Percentiles rank a stretch among this genome's conserved stretches.
phyloP scores from a whole-genome alignment of 2,888 invertebrate species.

The Exephanes ischioxanthus region DNA sequence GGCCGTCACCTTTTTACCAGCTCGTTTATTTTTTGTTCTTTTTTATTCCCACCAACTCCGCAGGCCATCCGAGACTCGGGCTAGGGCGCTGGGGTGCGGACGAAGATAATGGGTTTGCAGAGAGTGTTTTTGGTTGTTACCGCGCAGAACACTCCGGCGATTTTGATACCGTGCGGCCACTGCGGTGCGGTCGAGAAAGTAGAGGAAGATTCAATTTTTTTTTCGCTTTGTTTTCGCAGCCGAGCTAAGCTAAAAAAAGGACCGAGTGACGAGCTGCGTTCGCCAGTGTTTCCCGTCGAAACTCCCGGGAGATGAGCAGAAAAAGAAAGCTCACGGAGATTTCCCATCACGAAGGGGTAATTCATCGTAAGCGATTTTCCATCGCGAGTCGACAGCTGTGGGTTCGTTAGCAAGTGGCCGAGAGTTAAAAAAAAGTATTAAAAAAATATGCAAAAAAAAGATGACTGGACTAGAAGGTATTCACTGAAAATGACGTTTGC shows the following conservation, averaged over 20 bases:
- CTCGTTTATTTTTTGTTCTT: conserved; percentile 32
- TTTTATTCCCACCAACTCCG: conserved; percentile 39
- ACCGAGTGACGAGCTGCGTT: neutral
- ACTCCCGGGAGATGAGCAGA: neutral
- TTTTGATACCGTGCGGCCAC: conserved; percentile 51
- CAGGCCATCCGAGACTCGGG: conserved; percentile 38
- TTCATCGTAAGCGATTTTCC: neutral
- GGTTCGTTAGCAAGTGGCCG: neutral
- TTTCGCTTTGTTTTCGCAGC: neutral
- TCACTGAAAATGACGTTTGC: conserved; percentile 67
- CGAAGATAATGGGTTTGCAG: conserved; percentile 65
- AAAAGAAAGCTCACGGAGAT: neutral
- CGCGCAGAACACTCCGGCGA: conserved; percentile 54
- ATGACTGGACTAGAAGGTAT: neutral
- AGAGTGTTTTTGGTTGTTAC: conserved; percentile 69
- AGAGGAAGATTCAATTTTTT: conserved; percentile 7
- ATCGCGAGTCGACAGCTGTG: neutral
- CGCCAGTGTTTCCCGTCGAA: neutral
- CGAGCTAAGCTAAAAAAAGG: neutral
- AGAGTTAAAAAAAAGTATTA: neutral
- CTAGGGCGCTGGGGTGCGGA: conserved; percentile 51
- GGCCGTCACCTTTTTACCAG: conserved; percentile 52
- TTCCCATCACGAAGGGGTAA: neutral
- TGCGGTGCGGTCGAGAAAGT: conserved; percentile 2
- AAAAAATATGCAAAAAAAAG: conserved; percentile 23